Conservation (phyloP, 2,888 invertebrate species). For the Caenorhabditis sp. region DNA sequence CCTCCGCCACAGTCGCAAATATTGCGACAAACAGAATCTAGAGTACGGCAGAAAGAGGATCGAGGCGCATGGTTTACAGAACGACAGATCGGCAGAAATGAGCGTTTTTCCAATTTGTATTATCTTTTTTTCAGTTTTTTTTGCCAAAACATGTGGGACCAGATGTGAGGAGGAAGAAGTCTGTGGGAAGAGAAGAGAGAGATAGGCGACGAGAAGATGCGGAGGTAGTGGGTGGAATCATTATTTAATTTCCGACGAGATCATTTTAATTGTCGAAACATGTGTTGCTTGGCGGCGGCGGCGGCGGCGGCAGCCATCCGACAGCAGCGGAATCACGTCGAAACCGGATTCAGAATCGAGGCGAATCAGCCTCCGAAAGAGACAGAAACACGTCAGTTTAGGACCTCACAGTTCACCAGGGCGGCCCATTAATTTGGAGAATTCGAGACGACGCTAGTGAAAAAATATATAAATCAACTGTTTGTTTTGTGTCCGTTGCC, state of each 20-base stretch:
- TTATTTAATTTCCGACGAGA: constrained; percentile 13
- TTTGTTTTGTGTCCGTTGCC: constrained; percentile 49
- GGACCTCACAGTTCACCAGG: too few relatives aligned
- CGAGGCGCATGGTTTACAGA: constrained; percentile 38
- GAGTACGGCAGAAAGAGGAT: constrained; percentile 13
- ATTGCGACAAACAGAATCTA: constrained; percentile 34
- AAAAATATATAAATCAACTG: constrained; percentile 52
- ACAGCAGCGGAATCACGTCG: constrained; percentile 12
- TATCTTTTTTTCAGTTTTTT: not conserved
- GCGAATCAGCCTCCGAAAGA: too few relatives aligned
- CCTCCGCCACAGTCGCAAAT: constrained; percentile 36
- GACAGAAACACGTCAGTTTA: too few relatives aligned
- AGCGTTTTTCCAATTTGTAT: too few relatives aligned
- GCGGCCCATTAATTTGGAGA: not conserved
- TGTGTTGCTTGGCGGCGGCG: constrained; percentile 19
- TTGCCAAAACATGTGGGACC: constrained; percentile 8
- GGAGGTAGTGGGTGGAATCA: constrained; percentile 17
- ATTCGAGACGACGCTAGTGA: constrained; percentile 20
- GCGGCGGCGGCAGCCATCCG: constrained; percentile 23
- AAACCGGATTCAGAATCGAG: constrained; percentile 22
- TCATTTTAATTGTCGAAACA: constrained; percentile 57
- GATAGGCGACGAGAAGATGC: constrained; percentile 26
- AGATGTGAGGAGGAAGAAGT: constrained; percentile 26
- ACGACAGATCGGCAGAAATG: not conserved
- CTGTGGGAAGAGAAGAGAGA: constrained; percentile 5